phyloP scores from a whole-genome alignment of 1,140 invertebrate species.

The Euura lappo region DNA sequence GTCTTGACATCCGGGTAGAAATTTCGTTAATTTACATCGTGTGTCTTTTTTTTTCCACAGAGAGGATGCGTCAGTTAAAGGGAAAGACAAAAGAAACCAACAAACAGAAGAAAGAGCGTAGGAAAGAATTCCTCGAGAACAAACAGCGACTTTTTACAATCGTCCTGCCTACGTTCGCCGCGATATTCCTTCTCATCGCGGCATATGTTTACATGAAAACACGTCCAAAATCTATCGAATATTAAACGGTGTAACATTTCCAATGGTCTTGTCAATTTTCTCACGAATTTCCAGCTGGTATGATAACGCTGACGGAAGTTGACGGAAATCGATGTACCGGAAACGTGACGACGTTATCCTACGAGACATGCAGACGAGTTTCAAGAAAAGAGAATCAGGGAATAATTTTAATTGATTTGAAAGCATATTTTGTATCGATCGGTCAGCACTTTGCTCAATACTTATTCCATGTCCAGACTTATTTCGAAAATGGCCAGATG shows the following conservation, averaged over 20 bases:
- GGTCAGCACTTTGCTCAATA: too few relatives aligned
- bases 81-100: constrained; percentile 81
- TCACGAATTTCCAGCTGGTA: neutral
- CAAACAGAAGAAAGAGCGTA: constrained; percentile 83
- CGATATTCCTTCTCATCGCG: constrained; percentile 74
- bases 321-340: too few relatives aligned
- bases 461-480: too few relatives aligned
- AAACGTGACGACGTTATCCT: too few relatives aligned
- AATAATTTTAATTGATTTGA: too few relatives aligned
- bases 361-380: too few relatives aligned
- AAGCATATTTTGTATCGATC: too few relatives aligned
- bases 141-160: constrained; percentile 78
- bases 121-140: constrained; percentile 80
- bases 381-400: too few relatives aligned
- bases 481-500: too few relatives aligned
- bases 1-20: too few relatives aligned
- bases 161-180: constrained; percentile 73
- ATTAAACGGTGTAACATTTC: constrained; percentile 33
- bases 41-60: neutral
- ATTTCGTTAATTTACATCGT: too few relatives aligned
- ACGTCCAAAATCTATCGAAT: constrained; percentile 63
- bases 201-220: constrained; percentile 81
- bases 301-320: too few relatives aligned
- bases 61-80: constrained; percentile 78
- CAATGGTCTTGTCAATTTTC: neutral